Percentiles rank a stretch among this genome's conserved stretches.
These are phyloP conservation scores for Scelioninae gen. 1 DNA, from an alignment of 2,888 invertebrate species.

Conservation along the genomic window DNA sequence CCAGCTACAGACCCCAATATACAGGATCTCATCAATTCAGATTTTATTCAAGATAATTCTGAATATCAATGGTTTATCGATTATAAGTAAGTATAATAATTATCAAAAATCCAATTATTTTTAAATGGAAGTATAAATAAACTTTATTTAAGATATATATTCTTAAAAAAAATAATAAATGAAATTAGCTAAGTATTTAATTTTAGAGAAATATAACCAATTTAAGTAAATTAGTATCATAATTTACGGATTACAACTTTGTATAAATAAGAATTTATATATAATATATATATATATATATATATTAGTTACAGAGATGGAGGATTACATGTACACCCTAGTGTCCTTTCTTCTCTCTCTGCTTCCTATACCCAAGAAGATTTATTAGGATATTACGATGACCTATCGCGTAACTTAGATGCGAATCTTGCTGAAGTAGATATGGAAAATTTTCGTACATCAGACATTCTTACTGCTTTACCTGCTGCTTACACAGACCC, in stretches of 20 bases:
- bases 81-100: constrained; percentile 90
- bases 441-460: constrained; percentile 96
- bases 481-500: constrained; percentile 87
- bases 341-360: constrained; percentile 92
- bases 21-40: constrained; percentile 86
- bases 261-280: too few relatives aligned
- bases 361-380: constrained; percentile 90
- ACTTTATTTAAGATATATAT: too few relatives aligned
- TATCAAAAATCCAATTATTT: too few relatives aligned
- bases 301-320: constrained; percentile 89
- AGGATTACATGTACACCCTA: constrained; percentile 90
- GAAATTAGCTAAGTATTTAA: too few relatives aligned
- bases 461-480: constrained; percentile 93
- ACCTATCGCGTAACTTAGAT: constrained; percentile 94
- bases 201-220: too few relatives aligned
- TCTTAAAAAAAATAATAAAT: too few relatives aligned
- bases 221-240: too few relatives aligned
- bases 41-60: constrained; percentile 93
- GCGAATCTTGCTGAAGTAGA: constrained; percentile 97
- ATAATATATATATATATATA: too few relatives aligned
- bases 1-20: constrained; percentile 86
- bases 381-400: constrained; percentile 91
- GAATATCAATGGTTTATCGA: constrained; percentile 96
- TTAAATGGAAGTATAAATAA: too few relatives aligned
- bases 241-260: too few relatives aligned